phyloP scores from a whole-genome alignment of 2,113 vertebrate species.

The Notiomystis cincta region DNA sequence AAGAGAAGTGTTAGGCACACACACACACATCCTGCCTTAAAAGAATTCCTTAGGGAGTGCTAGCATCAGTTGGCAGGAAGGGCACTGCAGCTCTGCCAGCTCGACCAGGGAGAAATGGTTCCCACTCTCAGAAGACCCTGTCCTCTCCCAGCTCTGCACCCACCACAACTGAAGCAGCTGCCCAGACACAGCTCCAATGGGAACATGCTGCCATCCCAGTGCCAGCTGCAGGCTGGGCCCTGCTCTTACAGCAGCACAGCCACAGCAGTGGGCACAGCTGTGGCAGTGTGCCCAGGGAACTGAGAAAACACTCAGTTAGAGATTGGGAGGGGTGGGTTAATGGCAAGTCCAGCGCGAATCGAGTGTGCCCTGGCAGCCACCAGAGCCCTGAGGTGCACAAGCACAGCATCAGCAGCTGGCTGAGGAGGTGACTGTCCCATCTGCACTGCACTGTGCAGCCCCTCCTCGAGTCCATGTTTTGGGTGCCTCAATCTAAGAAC shows the following conservation, averaged over 20 bases:
- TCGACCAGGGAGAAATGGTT: rapidly evolving
- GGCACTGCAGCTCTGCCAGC: not conserved
- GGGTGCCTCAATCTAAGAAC: not conserved
- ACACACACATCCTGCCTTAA: not conserved
- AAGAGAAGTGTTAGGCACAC: not conserved
- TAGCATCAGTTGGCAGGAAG: not conserved
- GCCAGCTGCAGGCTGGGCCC: not conserved
- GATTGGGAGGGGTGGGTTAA: rapidly evolving
- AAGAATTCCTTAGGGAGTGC: not conserved
- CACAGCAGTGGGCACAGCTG: not conserved
- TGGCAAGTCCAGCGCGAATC: not conserved
- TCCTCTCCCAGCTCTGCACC: not conserved
- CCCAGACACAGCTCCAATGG: not conserved
- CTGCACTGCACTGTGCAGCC: too few species aligned
- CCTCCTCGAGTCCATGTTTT: rapidly evolving
- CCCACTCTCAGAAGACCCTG: rapidly evolving
- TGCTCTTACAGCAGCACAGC: not conserved
- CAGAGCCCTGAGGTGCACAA: not conserved
- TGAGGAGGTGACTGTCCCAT: not conserved
- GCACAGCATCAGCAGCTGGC: not conserved
- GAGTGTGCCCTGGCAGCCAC: not conserved
- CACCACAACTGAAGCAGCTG: not conserved
- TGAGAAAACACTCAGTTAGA: not conserved
- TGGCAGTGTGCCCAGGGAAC: not conserved
- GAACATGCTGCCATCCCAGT: not conserved